A percentile compares a stretch with the other conserved stretches of the same genome.
These are phyloP conservation scores for Megalopta genalis DNA, from an alignment of 1,140 invertebrate genomes.

Conservation along the genomic window DNA sequence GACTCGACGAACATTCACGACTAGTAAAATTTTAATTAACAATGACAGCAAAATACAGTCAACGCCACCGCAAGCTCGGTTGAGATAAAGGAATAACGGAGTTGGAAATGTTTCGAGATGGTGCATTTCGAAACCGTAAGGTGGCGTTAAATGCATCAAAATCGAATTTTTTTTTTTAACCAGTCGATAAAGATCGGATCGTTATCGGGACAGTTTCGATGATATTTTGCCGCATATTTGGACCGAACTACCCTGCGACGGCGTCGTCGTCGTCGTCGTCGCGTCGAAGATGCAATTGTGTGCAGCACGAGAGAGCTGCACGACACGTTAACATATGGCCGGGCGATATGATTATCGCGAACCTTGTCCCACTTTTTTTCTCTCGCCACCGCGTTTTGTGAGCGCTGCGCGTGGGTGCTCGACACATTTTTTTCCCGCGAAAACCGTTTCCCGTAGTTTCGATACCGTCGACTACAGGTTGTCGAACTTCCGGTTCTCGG, in stretches of 20 bases:
- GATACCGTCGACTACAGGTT: not conserved
- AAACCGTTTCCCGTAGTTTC: constrained; percentile 8
- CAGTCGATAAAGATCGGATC: too few species aligned
- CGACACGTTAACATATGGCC: constrained; percentile 30
- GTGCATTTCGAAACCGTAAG: too few species aligned
- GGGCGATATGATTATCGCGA: constrained; percentile 56
- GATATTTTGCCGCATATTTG: not conserved
- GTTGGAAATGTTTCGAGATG: too few species aligned
- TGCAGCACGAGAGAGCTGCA: constrained; percentile 19
- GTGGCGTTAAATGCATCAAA: too few species aligned
- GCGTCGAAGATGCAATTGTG: constrained; percentile 10
- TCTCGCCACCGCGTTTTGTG: not conserved
- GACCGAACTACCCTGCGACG: not conserved
- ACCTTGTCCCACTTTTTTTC: constrained; percentile 62
- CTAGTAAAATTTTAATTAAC: too few species aligned
- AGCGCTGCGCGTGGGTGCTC: not conserved
- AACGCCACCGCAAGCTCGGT: too few species aligned
- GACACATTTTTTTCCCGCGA: constrained; percentile 39
- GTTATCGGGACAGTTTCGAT: too few species aligned
- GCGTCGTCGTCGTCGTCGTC: constrained; percentile 7
- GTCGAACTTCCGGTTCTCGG: constrained; percentile 9
- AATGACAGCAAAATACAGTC: too few species aligned
- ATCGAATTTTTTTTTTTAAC: too few species aligned
- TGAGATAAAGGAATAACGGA: too few species aligned
- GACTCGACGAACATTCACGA: too few species aligned